Conservation (phyloP, 2,888 invertebrate species). For the Trachelus troglodyta region DNA sequence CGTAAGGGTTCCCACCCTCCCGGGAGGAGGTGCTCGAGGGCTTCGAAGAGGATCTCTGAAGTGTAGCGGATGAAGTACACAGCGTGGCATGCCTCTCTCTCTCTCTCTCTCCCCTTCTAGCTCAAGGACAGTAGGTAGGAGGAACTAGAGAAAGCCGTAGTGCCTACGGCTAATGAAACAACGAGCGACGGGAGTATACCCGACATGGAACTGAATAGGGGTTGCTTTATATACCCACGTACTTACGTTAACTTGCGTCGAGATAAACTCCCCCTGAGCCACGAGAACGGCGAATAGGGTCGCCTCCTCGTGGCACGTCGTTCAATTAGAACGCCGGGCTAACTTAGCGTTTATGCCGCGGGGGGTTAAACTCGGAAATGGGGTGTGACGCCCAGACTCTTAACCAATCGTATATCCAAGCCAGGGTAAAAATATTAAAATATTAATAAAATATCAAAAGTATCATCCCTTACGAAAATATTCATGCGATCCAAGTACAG, state of each 20-base stretch:
- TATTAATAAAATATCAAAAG: neutral
- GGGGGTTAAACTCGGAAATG: constrained; percentile 22
- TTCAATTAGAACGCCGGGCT: constrained; percentile 43
- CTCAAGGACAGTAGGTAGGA: neutral
- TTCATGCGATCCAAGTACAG: neutral
- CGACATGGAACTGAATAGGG: constrained; percentile 9
- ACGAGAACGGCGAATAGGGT: constrained; percentile 27
- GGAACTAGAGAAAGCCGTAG: constrained; percentile 16
- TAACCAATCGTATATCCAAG: neutral
- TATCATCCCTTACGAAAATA: neutral
- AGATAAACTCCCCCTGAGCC: constrained; percentile 45
- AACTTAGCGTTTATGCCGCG: constrained; percentile 24
- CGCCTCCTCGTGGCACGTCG: constrained; percentile 34
- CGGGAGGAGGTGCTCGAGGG: neutral
- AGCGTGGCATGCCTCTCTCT: neutral
- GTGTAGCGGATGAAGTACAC: neutral
- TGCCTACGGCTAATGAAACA: constrained; percentile 47
- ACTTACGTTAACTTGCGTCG: constrained; percentile 48
- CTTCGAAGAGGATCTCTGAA: neutral
- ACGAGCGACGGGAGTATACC: constrained; percentile 29
- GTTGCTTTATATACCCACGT: constrained; percentile 42
- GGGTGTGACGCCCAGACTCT: constrained; percentile 10
- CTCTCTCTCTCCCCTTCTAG: neutral
- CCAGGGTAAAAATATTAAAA: neutral
- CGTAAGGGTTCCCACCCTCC: constrained; percentile 25